Base-by-base conservation (phyloP, 2,888 invertebrate genomes). In the Eueremaeus valkanovi region DNA sequence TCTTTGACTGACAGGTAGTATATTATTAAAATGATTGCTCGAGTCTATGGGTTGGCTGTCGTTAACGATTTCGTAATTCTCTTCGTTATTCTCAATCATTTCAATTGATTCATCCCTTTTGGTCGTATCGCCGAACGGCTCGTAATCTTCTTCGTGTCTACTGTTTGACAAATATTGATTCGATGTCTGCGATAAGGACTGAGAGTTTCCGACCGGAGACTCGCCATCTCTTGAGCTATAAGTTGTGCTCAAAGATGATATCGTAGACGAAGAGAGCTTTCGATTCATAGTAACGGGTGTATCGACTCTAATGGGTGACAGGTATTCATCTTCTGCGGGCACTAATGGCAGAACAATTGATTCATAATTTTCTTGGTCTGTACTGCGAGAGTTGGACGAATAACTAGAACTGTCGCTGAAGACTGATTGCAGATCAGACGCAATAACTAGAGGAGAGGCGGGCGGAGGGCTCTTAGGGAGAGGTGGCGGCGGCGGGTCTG, bases 401-500 rank as follows among this genome's bases (percentile, higher is more conserved):
- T 3, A 9, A 27, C 31, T 72, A 1, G 51, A 16, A 72, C 16
- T 21, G 27, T 74, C 68, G 18, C 27, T 74, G 18, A 66, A 29
- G 21, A 63, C 5, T 13, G 21, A 16, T 9, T 63, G 24, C 42
- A 63, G n/a, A 40, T 68, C 68, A 3, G 68, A 11, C 13, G 40
- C 1, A 40, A 9, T 24, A 21, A 40, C 24, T 24, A 5, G 18
- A 9, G 36, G 68, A 11, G 42, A 68, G 13, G 27, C n/a, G 3
- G 75, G 75, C 18, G 75, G 75, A 18, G 72, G 75, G 8, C 27
- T 31, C 40, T 70, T 75, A 13, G 77, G 70, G 45, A 79, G 40
- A 61, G 79, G 79, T 13, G 79, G 79, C 51, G 79, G 79, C 29
- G 79, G 79, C 18, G 79, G 79, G 31, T 79, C 78, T 36, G 77